These are phyloP conservation scores for Pachypsylla venusta DNA, from an alignment of 1,140 invertebrate species.

Conservation along the genomic window DNA sequence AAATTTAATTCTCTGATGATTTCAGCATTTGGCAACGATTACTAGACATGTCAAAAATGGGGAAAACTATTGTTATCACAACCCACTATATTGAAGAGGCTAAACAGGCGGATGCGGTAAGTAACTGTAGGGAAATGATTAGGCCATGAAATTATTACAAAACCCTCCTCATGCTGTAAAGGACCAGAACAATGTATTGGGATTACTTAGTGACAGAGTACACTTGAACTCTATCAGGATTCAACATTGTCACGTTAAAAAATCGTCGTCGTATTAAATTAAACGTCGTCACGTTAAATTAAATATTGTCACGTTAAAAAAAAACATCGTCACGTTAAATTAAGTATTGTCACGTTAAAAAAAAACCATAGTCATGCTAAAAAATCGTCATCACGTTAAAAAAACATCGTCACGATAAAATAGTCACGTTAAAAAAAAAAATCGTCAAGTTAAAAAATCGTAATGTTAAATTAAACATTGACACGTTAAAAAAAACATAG, in stretches of 20 bases:
- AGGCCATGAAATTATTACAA: neutral
- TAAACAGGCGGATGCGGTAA: constrained; percentile 63
- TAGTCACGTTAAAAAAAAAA: too few relatives aligned
- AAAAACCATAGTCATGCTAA: too few relatives aligned
- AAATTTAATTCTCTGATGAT: constrained; percentile 23
- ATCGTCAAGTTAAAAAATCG: too few relatives aligned
- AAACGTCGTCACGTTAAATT: neutral
- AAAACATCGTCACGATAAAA: too few relatives aligned
- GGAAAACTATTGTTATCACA: constrained; percentile 69
- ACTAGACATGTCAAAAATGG: constrained; percentile 49
- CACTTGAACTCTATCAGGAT: neutral
- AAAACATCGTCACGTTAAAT: too few relatives aligned
- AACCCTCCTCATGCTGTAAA: neutral
- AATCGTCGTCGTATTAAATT: neutral
- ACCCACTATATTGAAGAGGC: constrained; percentile 93
- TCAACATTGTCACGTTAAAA: neutral
- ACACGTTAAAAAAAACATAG: too few relatives aligned
- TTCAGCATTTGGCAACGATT: constrained; percentile 81
- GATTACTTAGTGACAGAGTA: neutral
- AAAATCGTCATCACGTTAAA: too few relatives aligned
- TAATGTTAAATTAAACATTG: too few relatives aligned
- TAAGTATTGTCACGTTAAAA: too few relatives aligned
- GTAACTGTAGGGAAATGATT: constrained; percentile 12
- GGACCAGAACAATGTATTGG: neutral
- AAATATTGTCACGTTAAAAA: neutral